These are phyloP conservation scores for Sorex araneus DNA, from an alignment of 2,113 vertebrate genomes.

Conservation along the genomic window DNA sequence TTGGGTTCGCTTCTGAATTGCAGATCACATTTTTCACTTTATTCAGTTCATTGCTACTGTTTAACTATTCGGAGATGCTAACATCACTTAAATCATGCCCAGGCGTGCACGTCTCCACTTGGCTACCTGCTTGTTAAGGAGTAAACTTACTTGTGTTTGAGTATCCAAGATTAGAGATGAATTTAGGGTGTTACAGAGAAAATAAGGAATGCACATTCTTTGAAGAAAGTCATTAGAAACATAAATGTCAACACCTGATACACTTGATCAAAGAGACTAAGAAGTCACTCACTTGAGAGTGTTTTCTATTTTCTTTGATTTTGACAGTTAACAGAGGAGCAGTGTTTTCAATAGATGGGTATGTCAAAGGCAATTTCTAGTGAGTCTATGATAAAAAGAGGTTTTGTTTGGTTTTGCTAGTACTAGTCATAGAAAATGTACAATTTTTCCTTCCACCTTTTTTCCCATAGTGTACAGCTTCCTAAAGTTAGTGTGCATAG, in stretches of 20 bases:
- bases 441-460: background rate
- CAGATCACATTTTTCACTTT: background rate
- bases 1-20: background rate
- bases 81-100: background rate
- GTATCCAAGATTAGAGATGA: background rate
- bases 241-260: background rate
- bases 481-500: background rate
- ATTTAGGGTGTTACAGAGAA: conserved; percentile 10
- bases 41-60: background rate
- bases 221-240: conserved; percentile 8
- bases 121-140: background rate
- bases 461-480: background rate
- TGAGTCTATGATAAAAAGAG: background rate
- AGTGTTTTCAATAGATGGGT: background rate
- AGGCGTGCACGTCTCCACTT: background rate
- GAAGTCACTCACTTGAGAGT: background rate
- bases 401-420: background rate
- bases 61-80: background rate
- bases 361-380: background rate
- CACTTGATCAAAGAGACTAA: background rate
- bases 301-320: conserved; percentile 15
- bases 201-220: conserved; percentile 25
- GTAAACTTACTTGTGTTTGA: background rate
- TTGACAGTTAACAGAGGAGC: background rate
- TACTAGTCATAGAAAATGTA: background rate